Conservation (phyloP, 2,888 invertebrate genomes). For the Acanthosepion pharaonis region DNA sequence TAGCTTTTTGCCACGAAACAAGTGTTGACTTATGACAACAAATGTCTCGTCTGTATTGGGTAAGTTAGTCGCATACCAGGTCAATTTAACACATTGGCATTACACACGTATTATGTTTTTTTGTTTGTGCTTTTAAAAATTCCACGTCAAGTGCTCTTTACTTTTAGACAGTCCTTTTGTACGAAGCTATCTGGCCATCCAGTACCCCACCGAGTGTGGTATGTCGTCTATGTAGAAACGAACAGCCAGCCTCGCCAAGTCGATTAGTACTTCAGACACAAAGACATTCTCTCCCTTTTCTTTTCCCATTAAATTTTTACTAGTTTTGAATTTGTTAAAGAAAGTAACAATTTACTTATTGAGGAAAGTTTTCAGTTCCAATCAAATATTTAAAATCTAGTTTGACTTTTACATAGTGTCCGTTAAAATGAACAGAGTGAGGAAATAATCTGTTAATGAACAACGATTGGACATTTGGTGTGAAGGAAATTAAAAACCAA, state of each 20-base stretch:
- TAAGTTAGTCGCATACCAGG: conserved; percentile 4
- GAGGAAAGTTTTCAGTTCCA: too few species aligned
- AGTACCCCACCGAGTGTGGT: conserved; percentile 5
- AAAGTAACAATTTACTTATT: too few species aligned
- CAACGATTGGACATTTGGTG: too few species aligned
- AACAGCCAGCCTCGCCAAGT: background rate
- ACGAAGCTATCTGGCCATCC: background rate
- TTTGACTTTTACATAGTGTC: too few species aligned
- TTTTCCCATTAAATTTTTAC: too few species aligned
- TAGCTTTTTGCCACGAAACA: background rate
- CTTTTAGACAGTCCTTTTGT: background rate
- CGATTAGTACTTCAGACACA: background rate
- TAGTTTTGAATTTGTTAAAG: too few species aligned
- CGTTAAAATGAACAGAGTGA: too few species aligned
- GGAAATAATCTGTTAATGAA: too few species aligned
- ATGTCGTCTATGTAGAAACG: background rate
- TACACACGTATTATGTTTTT: too few species aligned
- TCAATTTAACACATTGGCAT: background rate
- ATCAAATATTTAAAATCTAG: too few species aligned
- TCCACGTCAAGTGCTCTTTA: background rate
- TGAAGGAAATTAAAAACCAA: too few species aligned
- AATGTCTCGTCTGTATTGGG: background rate
- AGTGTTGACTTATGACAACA: background rate
- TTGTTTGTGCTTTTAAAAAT: background rate
- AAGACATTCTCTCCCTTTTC: too few species aligned